Base-by-base conservation (phyloP, 2,888 invertebrate species). In the Diabrotica balteata region DNA sequence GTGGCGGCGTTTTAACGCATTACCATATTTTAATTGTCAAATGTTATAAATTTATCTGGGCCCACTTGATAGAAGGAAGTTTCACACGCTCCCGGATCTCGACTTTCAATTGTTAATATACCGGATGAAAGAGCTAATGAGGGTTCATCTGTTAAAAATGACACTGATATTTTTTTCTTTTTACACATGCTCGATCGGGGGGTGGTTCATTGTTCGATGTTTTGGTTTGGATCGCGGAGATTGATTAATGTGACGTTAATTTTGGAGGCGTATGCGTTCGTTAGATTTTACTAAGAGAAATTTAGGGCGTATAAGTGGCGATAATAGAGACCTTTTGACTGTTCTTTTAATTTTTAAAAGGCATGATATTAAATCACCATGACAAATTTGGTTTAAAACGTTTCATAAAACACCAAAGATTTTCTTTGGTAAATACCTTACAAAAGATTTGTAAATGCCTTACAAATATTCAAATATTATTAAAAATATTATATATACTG, bases 201-300 rank as follows among this genome's bases (percentile, higher is more conserved):
- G 77, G 77, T 77, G 77, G 76, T 69, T 73, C 72, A 73, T 70
- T 71, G 73, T 75, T 69, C 71, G 75, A 73, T 75, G 78, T 80
- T 75, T 77, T 77, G 79, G 78, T 80, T 77, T 82, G 81, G 80
- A 80, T 80, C 80, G 78, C 75, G 71, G 76, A 78, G 80, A 81
- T 80, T 82, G 82, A 83, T 83, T 80, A 81, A 83, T 82, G 81
- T 76, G 80, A 79, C 80, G 75, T 81, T 83, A 82, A 82, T 82
- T 81, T 78, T 67, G 78, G 74, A 78, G 82, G 82, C 81, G 81
- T 57, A 51, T 43, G 58, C 45, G 17, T 47, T 55, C 57, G 79
- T 76, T 70, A 72, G 73, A 70, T 74, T 72, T 71, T 73, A 10
- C 67, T 60, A 67, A 52, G 46, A 49, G 65, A 67, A 69, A 63